These are phyloP conservation scores for Torymus auratus DNA, from an alignment of 2,888 invertebrate genomes.

Conservation along the genomic window DNA sequence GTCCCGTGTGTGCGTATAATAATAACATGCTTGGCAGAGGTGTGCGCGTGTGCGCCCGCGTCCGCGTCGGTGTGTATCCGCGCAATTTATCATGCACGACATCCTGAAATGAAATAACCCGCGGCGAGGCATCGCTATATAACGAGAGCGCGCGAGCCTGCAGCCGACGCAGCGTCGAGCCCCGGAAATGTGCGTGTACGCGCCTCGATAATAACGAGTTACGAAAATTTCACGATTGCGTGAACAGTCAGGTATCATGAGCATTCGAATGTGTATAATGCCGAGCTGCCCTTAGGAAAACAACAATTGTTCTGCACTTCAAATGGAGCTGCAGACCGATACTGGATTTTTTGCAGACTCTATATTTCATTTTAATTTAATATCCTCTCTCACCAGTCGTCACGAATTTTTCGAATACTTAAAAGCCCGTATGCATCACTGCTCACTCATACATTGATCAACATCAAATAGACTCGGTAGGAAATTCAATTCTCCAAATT, in stretches of 20 bases:
- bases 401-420: no score
- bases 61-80: slow-evolving; percentile 58
- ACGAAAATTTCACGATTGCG: neutral
- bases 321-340: no score
- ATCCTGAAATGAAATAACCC: slow-evolving; percentile 63
- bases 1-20: slow-evolving; percentile 60
- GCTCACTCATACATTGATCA: no score
- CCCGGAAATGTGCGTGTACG: no score
- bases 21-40: slow-evolving; percentile 39
- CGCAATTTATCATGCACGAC: slow-evolving; percentile 66
- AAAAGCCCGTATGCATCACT: no score
- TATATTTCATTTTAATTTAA: no score
- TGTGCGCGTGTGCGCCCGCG: slow-evolving; percentile 55
- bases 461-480: no score
- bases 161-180: neutral
- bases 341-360: no score
- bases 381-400: no score
- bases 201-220: neutral
- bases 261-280: slow-evolving; percentile 1
- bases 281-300: neutral
- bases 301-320: slow-evolving; percentile 2
- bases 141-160: neutral
- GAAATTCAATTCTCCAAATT: no score
- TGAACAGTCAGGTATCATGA: no score
- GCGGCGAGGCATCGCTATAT: slow-evolving; percentile 45